These are phyloP conservation scores for Burhinus bistriatus DNA, from an alignment of 2,113 vertebrate species.

Conservation along the genomic window DNA sequence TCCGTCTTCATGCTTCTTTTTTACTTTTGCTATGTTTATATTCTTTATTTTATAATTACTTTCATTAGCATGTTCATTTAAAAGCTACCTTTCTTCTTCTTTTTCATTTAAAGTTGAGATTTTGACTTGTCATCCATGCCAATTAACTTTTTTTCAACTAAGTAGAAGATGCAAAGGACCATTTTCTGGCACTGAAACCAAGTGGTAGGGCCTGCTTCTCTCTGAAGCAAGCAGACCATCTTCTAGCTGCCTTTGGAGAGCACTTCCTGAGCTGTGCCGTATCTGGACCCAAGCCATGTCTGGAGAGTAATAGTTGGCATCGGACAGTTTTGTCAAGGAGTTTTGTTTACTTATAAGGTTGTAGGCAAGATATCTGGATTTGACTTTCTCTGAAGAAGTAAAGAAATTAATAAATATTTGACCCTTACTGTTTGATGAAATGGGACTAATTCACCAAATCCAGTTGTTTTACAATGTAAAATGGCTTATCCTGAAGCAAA, in stretches of 20 bases:
- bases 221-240: not conserved
- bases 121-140: not conserved
- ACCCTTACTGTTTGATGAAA: not conserved
- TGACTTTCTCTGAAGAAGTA: not conserved
- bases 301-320: not conserved
- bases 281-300: not conserved
- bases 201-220: not conserved
- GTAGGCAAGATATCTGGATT: not conserved
- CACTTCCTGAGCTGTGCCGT: not conserved
- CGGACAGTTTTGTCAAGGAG: not conserved
- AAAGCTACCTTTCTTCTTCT: not conserved
- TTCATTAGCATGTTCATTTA: not conserved
- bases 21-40: no score
- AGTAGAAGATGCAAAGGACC: not conserved
- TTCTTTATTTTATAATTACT: no score
- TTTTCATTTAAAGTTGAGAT: not conserved
- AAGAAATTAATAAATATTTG: not conserved
- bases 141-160: not conserved
- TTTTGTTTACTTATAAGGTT: not conserved
- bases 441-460: not conserved
- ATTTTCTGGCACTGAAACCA: not conserved
- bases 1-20: not conserved
- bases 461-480: not conserved
- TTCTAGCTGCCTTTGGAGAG: not conserved
- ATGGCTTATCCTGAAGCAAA: not conserved